Conservation (phyloP, 2,797 vertebrate species). For the Sus cebifrons region DNA sequence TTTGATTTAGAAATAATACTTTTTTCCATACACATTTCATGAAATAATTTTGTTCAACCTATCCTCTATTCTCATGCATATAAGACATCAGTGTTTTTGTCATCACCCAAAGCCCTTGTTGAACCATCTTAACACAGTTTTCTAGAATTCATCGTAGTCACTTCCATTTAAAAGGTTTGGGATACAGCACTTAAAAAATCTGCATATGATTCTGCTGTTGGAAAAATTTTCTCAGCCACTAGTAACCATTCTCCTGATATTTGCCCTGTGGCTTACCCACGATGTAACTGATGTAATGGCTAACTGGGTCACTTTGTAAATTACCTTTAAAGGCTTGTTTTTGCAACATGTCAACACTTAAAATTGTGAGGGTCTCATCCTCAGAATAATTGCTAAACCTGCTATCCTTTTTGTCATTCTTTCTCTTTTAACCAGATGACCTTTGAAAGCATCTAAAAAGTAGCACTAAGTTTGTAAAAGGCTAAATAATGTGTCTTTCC, state of each 20-base stretch:
- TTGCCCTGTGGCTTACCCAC: neutral
- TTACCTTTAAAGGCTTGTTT: constrained; percentile 38
- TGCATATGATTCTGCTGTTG: neutral
- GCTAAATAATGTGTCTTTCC: constrained; percentile 53
- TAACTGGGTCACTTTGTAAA: constrained; percentile 53
- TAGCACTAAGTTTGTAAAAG: constrained; percentile 13
- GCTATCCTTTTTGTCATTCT: neutral
- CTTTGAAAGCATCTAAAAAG: constrained; percentile 19
- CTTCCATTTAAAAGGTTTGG: constrained; percentile 48
- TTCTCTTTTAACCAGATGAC: neutral
- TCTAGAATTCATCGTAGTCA: constrained; percentile 11
- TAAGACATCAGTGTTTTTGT: constrained; percentile 26
- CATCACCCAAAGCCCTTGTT: neutral
- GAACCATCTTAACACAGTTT: neutral
- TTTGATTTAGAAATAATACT: constrained; percentile 40
- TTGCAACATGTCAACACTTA: neutral
- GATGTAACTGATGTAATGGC: neutral
- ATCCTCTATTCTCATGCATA: neutral
- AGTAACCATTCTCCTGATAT: neutral
- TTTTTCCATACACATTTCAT: constrained; percentile 42
- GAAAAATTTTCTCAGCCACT: neutral
- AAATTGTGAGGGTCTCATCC: neutral
- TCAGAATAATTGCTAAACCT: constrained; percentile 23
- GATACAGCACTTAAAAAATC: neutral
- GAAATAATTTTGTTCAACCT: constrained; percentile 13